Evolutionary conservation across 2,113 vertebrate species (phyloP).

Genomic region (Esox niger): DNA sequence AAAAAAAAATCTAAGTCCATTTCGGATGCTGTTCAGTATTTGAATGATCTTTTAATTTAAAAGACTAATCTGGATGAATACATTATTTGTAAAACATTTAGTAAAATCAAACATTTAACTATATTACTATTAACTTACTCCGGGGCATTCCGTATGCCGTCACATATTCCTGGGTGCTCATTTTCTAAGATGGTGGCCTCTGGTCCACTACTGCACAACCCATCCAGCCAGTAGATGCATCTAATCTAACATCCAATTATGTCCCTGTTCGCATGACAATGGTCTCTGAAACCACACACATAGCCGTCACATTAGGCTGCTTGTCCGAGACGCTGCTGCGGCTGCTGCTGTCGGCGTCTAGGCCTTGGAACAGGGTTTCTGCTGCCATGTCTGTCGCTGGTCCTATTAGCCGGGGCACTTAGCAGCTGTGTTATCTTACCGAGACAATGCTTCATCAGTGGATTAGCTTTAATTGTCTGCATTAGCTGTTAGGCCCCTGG

Average conservation of each 20-base stretch:
- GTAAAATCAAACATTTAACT: too few relatives aligned
- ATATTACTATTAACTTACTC: too few relatives aligned
- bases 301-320: slow-evolving; percentile 63
- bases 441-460: slow-evolving; percentile 84
- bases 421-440: slow-evolving; percentile 64
- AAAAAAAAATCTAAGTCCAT: too few relatives aligned
- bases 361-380: background rate
- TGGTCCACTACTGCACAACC: background rate
- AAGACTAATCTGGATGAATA: too few relatives aligned
- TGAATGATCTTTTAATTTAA: too few relatives aligned
- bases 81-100: too few relatives aligned
- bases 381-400: slow-evolving; percentile 42
- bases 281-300: slow-evolving; percentile 61
- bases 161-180: too few relatives aligned
- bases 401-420: slow-evolving; percentile 74
- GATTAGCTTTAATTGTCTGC: slow-evolving; percentile 83
- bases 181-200: background rate
- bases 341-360: background rate
- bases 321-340: background rate
- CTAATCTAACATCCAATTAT: slow-evolving; percentile 57
- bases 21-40: too few relatives aligned
- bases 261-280: slow-evolving; percentile 69
- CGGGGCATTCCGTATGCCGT: too few relatives aligned
- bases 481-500: slow-evolving; percentile 70
- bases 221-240: slow-evolving; percentile 35